Base-by-base conservation (phyloP, 2,797 vertebrate species). In the Morus bassanus region DNA sequence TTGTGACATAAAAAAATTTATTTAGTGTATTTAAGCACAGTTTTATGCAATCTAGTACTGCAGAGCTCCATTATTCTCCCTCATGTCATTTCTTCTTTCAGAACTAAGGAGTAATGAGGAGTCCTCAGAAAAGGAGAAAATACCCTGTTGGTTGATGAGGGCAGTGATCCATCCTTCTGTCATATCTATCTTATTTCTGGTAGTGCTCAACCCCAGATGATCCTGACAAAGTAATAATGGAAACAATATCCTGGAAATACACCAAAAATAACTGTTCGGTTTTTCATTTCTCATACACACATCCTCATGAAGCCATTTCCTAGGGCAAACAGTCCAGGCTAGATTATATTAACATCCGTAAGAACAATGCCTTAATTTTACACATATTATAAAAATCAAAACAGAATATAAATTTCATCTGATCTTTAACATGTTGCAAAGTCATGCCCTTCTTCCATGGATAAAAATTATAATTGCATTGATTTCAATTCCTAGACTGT, bases 121-220 rank as follows among this genome's bases (percentile, higher is more conserved):
- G 45, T n/a, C 50, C 60, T 74, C 48, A 63, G 86, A 93, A 82
- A 94, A 89, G 56, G 25, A 89, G 48, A 74, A 94, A 64, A 28
- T 77, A 68, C 56, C 48, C 70, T 53, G 56, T 6, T 92, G 60
- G 81, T 35, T 92, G 84, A 77, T 50, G 45, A 89, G 61, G 72
- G 39, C 33, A 68, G 22, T 51, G n/a, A 96, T 96, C 82, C 72
- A 95, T 97, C 95, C 85, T 95, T 67, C 41, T 94, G 91, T 89
- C 76, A 50, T 54, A 88, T 51, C 61, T 65, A 11, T 75, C 68
- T 80, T 85, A 89, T 67, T 83, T 85, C 64, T 53, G 43, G 18
- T 28, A 51, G 31, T n/a, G 31, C 56, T 72, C 48, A 91, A 57
- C 6, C 31, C 39, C 70, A 91, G 35, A 84, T 28, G 24, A 90